Base-by-base conservation (phyloP, 2,113 vertebrate species). In the Bagarius yarrelli region DNA sequence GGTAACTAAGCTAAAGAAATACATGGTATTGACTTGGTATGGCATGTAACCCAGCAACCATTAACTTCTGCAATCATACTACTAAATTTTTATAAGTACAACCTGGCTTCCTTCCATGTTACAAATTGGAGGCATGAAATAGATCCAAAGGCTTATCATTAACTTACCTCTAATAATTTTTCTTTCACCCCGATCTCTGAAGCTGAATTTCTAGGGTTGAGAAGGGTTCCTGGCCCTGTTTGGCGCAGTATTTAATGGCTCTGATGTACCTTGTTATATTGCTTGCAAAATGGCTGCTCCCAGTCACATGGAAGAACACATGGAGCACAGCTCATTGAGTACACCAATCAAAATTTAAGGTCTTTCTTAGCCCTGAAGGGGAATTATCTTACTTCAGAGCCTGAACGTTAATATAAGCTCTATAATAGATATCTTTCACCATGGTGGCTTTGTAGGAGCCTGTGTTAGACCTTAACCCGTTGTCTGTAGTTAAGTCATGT, bases 251-350 rank as follows among this genome's bases (percentile, higher is more conserved):
- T 50, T 74, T 61, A 57, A 52, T n/a, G 52, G 30, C 59, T 23
- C 44, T 36, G 53, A 61, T 66, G 4, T 18, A 69, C 40, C 52
- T 34, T 44, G 79, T 83, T 79, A 83, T 81, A 79, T 84, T 83
- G 53, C 53, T 52, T 78, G 9, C n/a, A 79, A 13, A 2, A 52
- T 40, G 50, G 32, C 15, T n/a, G 14, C 63, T 64, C 44, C n/a
- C 27, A 30, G 12, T 47, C 15, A 44, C 18, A 6, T 27, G 18
- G 27, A 57, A 27, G 30, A 25, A 53, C 8, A 25, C 36, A 53
- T 55, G 25, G 25, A 34, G 59, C 56, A 71, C 30, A 40, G 6
- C 40, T 61, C 67, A 11, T 3, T 19, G 36, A 30, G 25, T 30
- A 16, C 63, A 19, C 30, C 16, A 50, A 50, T 80, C 40, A 27